Conservation (phyloP, 2,113 vertebrate genomes). For the Centropus bengalensis region DNA sequence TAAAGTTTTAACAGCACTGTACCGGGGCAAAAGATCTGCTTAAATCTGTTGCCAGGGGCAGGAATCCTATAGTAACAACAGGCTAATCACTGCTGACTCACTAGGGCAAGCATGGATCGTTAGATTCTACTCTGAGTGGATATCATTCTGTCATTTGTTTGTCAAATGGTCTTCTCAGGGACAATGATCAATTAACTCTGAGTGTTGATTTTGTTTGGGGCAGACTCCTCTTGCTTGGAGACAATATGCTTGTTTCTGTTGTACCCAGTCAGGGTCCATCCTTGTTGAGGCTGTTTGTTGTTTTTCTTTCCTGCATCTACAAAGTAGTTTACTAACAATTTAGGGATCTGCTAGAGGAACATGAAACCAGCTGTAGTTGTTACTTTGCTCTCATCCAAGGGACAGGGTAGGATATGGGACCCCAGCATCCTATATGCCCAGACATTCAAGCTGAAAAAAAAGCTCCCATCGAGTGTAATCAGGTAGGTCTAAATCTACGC, state of each 20-base stretch:
- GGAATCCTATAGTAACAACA: background rate
- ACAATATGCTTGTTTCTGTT: background rate
- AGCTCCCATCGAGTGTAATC: background rate
- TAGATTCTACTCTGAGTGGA: background rate
- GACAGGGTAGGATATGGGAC: background rate
- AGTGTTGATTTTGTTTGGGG: background rate
- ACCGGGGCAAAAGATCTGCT: background rate
- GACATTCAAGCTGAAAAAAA: background rate
- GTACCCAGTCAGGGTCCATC: background rate
- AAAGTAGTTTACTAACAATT: background rate
- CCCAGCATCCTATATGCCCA: fast-evolving
- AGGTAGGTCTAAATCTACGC: background rate
- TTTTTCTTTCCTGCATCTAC: background rate
- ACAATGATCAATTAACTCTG: background rate
- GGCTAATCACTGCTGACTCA: background rate
- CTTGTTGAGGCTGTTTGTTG: background rate
- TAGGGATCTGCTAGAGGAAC: background rate
- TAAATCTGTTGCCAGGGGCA: background rate
- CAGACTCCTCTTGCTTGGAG: background rate
- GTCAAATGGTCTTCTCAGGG: background rate
- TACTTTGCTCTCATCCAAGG: background rate
- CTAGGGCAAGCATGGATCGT: background rate
- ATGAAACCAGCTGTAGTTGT: background rate
- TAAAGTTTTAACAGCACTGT: background rate
- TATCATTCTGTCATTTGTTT: background rate